Percentiles rank a stretch among this genome's conserved stretches.
Conservation (phyloP, 2,888 invertebrate species). For the Nematopogon swammerdamellus region DNA sequence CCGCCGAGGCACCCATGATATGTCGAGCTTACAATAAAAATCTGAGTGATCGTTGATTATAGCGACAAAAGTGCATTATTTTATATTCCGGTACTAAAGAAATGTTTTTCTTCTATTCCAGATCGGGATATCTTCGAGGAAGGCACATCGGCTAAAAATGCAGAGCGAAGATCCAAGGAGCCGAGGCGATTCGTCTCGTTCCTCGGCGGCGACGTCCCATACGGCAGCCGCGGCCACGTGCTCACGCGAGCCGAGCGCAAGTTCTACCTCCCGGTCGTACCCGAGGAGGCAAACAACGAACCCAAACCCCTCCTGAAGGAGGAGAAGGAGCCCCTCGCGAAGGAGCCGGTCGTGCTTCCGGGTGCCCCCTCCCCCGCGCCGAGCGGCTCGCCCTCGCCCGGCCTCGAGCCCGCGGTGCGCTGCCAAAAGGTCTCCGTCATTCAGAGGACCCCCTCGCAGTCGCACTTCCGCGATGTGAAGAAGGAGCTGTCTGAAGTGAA, state of each 20-base stretch:
- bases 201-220: conserved; percentile 76
- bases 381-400: conserved; percentile 57
- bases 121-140: conserved; percentile 54
- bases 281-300: conserved; percentile 52
- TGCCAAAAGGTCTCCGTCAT: conserved; percentile 76
- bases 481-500: conserved; percentile 47
- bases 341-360: conserved; percentile 59
- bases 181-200: conserved; percentile 72
- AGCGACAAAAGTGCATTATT: no score
- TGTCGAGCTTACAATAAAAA: no score
- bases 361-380: conserved; percentile 47
- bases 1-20: no score
- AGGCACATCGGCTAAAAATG: conserved; percentile 24
- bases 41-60: no score
- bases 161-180: conserved; percentile 42
- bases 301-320: conserved; percentile 54
- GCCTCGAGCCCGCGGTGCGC: conserved; percentile 65
- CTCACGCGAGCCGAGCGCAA: conserved; percentile 80
- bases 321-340: conserved; percentile 61
- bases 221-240: conserved; percentile 75
- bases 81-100: not conserved
- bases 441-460: conserved; percentile 69
- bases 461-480: conserved; percentile 44
- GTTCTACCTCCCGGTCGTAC: conserved; percentile 64
- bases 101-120: conserved; percentile 28